These are phyloP conservation scores for Caerostris darwini DNA, from an alignment of 1,140 invertebrate species.

Conservation along the genomic window DNA sequence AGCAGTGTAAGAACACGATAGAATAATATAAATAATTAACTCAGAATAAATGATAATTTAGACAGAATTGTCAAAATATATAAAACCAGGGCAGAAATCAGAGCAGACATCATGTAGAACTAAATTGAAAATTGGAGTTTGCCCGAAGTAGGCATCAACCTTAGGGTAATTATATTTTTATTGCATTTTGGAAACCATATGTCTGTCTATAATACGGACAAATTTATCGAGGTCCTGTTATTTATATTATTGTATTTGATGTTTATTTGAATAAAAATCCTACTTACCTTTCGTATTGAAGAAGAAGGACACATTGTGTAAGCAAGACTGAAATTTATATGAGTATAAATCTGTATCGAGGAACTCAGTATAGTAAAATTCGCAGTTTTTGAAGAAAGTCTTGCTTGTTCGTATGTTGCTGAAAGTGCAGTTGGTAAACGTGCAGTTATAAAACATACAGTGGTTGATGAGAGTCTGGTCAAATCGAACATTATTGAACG, in stretches of 20 bases:
- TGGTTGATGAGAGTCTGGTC: conserved; percentile 80
- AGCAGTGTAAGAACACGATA: too few relatives aligned
- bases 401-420: conserved; percentile 80
- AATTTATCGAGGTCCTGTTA: neutral
- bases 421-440: conserved; percentile 80
- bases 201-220: neutral
- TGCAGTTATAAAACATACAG: conserved; percentile 80
- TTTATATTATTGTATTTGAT: too few relatives aligned
- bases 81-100: too few relatives aligned
- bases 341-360: conserved; percentile 81
- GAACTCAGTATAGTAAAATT: conserved; percentile 79
- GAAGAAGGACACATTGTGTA: conserved; percentile 79
- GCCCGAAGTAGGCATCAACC: too few relatives aligned
- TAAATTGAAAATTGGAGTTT: too few relatives aligned
- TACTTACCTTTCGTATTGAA: conserved; percentile 78
- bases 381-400: conserved; percentile 80
- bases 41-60: too few relatives aligned
- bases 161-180: neutral
- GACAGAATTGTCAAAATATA: too few relatives aligned
- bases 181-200: neutral
- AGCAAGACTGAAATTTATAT: conserved; percentile 80
- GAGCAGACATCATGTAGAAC: too few relatives aligned
- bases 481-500: conserved; percentile 80
- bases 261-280: neutral
- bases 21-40: too few relatives aligned